Percentiles rank a stretch among this genome's conserved stretches.
phyloP scores from a whole-genome alignment of 2,113 vertebrate genomes.

The Ochotona curzoniae region DNA sequence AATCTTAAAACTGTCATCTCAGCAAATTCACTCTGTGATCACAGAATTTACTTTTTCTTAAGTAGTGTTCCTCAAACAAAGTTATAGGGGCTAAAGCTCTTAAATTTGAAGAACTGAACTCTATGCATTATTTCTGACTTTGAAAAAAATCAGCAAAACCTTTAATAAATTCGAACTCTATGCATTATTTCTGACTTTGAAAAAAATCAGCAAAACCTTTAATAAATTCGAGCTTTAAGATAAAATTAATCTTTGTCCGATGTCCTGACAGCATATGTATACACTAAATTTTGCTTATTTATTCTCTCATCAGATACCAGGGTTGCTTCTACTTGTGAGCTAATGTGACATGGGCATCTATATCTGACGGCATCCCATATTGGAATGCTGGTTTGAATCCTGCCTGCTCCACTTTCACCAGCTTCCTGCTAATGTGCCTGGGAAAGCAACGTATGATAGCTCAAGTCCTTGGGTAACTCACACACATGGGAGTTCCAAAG shows the following conservation, averaged over 20 bases:
- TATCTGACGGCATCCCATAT: too few species aligned
- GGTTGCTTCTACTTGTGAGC: not conserved
- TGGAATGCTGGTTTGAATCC: too few species aligned
- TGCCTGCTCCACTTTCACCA: too few species aligned
- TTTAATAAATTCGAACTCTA: not conserved
- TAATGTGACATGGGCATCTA: not conserved
- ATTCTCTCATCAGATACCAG: too few species aligned
- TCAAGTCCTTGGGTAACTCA: too few species aligned
- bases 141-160: constrained; percentile 4
- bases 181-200: not conserved
- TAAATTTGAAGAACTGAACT: not conserved
- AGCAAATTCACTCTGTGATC: not conserved
- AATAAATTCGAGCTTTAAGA: not conserved
- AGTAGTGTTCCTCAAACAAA: not conserved
- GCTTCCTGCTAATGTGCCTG: too few species aligned
- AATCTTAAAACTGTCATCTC: not conserved
- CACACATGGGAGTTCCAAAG: too few species aligned
- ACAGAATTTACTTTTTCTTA: not conserved
- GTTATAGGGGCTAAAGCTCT: not conserved
- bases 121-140: not conserved
- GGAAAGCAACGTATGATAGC: too few species aligned
- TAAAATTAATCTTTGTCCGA: not conserved
- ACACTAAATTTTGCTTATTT: not conserved
- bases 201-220: not conserved
- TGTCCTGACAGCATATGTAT: not conserved